phyloP scores from a whole-genome alignment of 2,113 vertebrate species.

The Cheilinus undulatus region DNA sequence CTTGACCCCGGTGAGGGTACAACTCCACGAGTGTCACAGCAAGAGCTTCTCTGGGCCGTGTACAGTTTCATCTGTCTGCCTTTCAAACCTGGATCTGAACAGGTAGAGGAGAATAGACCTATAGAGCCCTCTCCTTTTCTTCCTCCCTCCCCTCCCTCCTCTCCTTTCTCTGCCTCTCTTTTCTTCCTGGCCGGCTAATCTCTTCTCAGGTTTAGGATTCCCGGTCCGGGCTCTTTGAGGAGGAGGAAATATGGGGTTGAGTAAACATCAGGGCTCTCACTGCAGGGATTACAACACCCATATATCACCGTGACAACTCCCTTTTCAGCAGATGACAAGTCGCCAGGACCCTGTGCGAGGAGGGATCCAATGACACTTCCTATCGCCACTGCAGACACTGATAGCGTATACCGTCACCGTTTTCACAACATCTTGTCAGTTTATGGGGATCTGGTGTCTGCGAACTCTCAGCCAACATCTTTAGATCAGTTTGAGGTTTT shows the following conservation, averaged over 20 bases:
- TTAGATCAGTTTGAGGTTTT: conserved; percentile 45
- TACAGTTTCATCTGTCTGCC: conserved; percentile 77
- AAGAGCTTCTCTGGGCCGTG: conserved; percentile 56
- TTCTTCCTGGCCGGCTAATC: conserved; percentile 80
- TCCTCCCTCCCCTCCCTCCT: conserved; percentile 42
- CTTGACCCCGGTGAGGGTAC: conserved; percentile 52
- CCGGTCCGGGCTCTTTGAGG: conserved; percentile 78
- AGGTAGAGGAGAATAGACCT: conserved; percentile 75
- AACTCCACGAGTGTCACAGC: conserved; percentile 65
- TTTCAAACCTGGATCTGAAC: conserved; percentile 74
- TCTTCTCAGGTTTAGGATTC: conserved; percentile 85
- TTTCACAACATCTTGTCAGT: conserved; percentile 73
- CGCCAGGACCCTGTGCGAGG: conserved; percentile 65
- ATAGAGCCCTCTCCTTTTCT: conserved; percentile 59
- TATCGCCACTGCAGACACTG: conserved; percentile 72
- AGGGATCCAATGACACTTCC: conserved; percentile 83
- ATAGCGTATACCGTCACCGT: conserved; percentile 70
- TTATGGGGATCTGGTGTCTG: conserved; percentile 60
- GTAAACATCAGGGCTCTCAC: conserved; percentile 86
- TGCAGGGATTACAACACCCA: conserved; percentile 83
- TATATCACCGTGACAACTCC: conserved; percentile 85
- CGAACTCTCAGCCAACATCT: conserved; percentile 42
- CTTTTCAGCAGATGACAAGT: conserved; percentile 84
- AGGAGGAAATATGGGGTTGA: conserved; percentile 82
- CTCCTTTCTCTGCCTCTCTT: conserved; percentile 65